phyloP scores from a whole-genome alignment of 2,888 invertebrate species.

The Nomada flava region DNA sequence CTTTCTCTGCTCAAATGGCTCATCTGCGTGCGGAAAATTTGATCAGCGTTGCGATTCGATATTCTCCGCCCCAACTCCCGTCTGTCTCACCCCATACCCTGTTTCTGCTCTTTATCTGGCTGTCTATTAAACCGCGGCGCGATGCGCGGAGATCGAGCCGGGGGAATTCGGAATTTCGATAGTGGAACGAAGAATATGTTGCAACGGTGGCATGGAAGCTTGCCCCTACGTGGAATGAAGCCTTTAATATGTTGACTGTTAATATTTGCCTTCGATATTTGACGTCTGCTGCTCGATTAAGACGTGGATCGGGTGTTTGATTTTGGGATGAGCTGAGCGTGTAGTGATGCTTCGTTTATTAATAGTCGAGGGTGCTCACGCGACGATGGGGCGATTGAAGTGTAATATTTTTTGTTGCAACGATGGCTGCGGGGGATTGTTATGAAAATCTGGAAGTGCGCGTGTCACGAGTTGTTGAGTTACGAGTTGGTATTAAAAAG shows the following conservation, averaged over 20 bases:
- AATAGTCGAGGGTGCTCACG: neutral
- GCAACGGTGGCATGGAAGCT: neutral
- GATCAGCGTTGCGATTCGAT: conserved; percentile 40
- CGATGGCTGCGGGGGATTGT: neutral
- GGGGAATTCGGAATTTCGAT: conserved; percentile 10
- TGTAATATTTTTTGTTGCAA: neutral
- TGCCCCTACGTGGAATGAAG: neutral
- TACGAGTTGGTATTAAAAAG: neutral
- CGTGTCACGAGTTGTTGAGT: too few relatives aligned
- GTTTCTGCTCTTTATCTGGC: conserved; percentile 20
- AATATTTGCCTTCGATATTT: neutral
- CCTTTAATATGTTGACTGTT: neutral
- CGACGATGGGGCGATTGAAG: neutral
- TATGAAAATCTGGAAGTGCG: neutral
- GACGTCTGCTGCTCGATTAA: neutral
- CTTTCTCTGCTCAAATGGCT: conserved; percentile 44
- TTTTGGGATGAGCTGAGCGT: neutral
- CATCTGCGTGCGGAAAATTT: conserved; percentile 47
- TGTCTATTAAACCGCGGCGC: conserved; percentile 40
- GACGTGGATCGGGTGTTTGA: neutral
- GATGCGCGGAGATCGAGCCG: conserved; percentile 8
- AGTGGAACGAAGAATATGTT: conserved; percentile 10
- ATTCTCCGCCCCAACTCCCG: conserved; percentile 2
- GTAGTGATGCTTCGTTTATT: neutral
- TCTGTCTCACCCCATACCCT: neutral